Conservation (phyloP, 2,888 invertebrate genomes). For the Macrophya annulata region DNA sequence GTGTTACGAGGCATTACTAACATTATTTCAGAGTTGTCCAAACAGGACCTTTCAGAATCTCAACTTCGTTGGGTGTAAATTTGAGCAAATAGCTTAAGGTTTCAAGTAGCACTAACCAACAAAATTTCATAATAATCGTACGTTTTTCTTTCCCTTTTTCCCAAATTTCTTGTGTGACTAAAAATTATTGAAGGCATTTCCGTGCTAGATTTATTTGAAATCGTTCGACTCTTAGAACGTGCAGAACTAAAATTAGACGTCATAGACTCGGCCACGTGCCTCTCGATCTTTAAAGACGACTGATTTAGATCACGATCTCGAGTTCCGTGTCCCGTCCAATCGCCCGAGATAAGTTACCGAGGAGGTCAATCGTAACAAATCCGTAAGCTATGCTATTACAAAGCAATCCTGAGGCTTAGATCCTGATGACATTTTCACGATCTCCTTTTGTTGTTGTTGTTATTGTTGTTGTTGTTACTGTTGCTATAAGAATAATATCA, state of each 20-base stretch:
- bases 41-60: too few relatives aligned
- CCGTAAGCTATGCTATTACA: conserved; percentile 12
- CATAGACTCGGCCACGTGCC: not conserved
- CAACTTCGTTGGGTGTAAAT: too few relatives aligned
- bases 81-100: too few relatives aligned
- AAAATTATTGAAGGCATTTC: not conserved
- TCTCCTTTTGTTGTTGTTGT: conserved; percentile 16
- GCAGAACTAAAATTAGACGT: not conserved
- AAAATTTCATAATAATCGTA: too few relatives aligned
- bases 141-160: too few relatives aligned
- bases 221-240: not conserved
- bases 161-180: too few relatives aligned
- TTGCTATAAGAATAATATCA: not conserved
- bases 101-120: too few relatives aligned
- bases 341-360: not conserved
- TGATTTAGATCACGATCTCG: conserved; percentile 9
- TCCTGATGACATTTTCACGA: conserved; percentile 46
- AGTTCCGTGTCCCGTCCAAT: conserved; percentile 18
- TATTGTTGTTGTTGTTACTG: not conserved
- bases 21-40: too few relatives aligned
- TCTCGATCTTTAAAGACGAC: not conserved
- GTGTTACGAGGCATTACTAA: too few relatives aligned
- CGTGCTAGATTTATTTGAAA: not conserved
- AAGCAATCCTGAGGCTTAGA: conserved; percentile 20
- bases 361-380: conserved; percentile 52